Conservation (phyloP, 2,797 vertebrate species). For the Florisuga fusca region DNA sequence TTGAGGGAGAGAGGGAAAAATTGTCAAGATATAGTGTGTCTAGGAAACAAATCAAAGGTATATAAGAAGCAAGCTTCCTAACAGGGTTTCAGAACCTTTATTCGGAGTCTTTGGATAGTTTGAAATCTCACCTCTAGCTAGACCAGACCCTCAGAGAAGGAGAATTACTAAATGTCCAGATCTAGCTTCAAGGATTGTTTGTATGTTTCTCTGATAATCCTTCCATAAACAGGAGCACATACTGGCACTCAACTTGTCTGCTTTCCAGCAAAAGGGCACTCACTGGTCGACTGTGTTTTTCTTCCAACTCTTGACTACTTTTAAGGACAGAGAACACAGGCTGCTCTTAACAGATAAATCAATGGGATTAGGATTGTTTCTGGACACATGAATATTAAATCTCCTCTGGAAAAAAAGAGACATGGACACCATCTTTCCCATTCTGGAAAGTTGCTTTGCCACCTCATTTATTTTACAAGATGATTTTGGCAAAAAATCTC, state of each 20-base stretch:
- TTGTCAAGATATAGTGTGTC: not conserved
- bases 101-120: not conserved
- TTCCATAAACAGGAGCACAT: not conserved
- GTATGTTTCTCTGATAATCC: not conserved
- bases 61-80: not conserved
- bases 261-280: not conserved
- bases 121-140: not conserved
- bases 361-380: not conserved
- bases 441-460: not conserved
- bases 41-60: not conserved
- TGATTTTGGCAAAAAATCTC: not conserved
- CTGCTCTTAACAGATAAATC: not conserved
- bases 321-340: not conserved
- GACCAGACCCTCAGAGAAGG: not conserved
- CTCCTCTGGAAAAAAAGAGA: not conserved
- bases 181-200: not conserved
- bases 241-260: not conserved
- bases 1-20: not conserved
- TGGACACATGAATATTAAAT: not conserved
- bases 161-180: not conserved
- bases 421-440: not conserved
- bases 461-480: not conserved
- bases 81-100: not conserved
- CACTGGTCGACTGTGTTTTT: not conserved
- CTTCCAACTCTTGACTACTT: not conserved